Conservation (phyloP, 2,797 vertebrate genomes). For the Phoebastria nigripes region DNA sequence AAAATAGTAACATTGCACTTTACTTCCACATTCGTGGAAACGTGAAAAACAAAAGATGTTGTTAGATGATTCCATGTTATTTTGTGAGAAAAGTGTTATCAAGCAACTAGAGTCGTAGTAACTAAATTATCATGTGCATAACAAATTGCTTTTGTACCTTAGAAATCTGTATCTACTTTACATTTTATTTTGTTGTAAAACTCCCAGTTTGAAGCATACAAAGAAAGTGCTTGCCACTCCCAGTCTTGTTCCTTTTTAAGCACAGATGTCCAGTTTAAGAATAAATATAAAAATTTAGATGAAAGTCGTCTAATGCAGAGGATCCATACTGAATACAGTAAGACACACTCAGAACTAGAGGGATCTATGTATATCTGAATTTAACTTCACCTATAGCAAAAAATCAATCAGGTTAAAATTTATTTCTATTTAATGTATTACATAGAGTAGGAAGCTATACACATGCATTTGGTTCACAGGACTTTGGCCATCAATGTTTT, state of each 20-base stretch:
- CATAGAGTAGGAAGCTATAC: not conserved
- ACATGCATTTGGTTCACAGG: not conserved
- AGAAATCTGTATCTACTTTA: not conserved
- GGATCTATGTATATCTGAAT: not conserved
- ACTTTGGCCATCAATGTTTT: not conserved
- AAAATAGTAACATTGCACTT: not conserved
- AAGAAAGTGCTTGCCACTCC: not conserved
- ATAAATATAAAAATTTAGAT: not conserved
- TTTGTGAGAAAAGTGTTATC: not conserved
- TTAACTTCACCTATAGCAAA: not conserved
- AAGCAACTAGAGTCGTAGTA: not conserved
- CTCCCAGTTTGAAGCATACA: not conserved
- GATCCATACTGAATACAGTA: not conserved
- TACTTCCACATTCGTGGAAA: not conserved
- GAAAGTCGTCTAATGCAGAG: not conserved
- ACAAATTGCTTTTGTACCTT: not conserved
- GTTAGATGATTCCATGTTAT: not conserved
- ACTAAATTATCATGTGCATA: not conserved
- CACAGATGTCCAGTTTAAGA: not conserved
- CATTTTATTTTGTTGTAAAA: not conserved
- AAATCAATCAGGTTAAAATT: not conserved
- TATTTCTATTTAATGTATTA: not conserved
- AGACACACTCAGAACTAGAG: not conserved
- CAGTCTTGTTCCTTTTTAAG: not conserved
- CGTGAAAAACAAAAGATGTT: not conserved